Conservation (phyloP, 2,888 invertebrate genomes). For the Bombylius major region DNA sequence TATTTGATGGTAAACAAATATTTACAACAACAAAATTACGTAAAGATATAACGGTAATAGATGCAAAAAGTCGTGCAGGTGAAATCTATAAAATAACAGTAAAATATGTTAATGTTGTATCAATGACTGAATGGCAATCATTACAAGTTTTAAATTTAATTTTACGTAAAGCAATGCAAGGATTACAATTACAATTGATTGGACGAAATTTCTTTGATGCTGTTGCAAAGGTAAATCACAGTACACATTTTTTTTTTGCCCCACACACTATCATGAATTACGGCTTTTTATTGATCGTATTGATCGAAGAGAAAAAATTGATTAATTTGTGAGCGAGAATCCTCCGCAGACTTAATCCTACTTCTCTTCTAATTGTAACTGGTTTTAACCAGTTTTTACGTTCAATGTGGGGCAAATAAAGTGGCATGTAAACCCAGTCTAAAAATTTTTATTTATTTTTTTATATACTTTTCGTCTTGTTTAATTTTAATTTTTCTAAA, state of each 20-base stretch:
- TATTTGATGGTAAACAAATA: conserved; percentile 64
- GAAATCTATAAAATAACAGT: conserved; percentile 42
- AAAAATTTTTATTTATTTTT: too few species aligned
- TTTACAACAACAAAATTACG: conserved; percentile 48
- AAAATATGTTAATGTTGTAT: conserved; percentile 49
- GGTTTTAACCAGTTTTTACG: too few species aligned
- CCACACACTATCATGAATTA: neutral
- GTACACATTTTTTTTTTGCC: neutral
- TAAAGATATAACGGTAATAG: conserved; percentile 46
- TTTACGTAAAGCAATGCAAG: conserved; percentile 44
- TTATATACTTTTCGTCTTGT: neutral
- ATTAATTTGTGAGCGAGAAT: too few species aligned
- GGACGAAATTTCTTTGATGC: conserved; percentile 65
- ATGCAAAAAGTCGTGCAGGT: conserved; percentile 42
- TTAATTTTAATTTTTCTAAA: neutral
- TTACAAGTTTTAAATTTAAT: conserved; percentile 70
- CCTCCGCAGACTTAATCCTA: too few species aligned
- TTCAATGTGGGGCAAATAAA: too few species aligned
- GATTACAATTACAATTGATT: conserved; percentile 53
- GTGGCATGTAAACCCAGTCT: too few species aligned
- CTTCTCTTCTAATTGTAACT: too few species aligned
- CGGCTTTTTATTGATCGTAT: neutral
- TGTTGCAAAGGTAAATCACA: conserved; percentile 42
- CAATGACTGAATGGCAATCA: conserved; percentile 53
- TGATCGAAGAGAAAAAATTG: too few species aligned